These are phyloP conservation scores for Leptonema lineaticorne DNA, from an alignment of 1,140 invertebrate species.

Conservation along the genomic window DNA sequence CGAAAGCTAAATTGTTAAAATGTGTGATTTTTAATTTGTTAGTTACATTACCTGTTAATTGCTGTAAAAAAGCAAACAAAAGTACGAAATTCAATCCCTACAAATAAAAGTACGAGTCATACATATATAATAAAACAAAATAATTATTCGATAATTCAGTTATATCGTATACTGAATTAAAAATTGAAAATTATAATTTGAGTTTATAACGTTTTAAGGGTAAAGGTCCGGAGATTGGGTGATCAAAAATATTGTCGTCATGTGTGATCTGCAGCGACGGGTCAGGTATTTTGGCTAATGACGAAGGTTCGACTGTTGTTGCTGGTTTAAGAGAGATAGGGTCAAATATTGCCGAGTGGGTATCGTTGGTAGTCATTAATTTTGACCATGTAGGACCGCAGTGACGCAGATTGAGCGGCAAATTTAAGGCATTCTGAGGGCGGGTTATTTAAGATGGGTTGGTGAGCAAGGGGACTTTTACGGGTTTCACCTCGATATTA, in stretches of 20 bases:
- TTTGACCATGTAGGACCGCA: no score
- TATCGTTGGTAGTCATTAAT: no score
- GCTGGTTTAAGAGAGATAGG: conserved; percentile 37
- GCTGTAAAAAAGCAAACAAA: not conserved
- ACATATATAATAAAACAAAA: no score
- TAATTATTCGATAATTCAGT: no score
- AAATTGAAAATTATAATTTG: not conserved
- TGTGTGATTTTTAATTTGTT: not conserved
- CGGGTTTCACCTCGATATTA: no score
- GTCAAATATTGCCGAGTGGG: no score
- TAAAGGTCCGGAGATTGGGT: not conserved
- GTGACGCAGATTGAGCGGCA: no score
- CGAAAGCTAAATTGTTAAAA: not conserved
- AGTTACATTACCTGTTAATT: conserved; percentile 18
- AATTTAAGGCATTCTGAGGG: no score
- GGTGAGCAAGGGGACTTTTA: no score
- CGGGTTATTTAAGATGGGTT: no score
- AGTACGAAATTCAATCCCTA: not conserved
- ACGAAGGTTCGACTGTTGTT: conserved; percentile 45
- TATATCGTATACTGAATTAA: not conserved
- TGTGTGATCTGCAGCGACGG: conserved; percentile 15
- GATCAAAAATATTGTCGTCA: not conserved
- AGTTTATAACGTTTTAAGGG: not conserved
- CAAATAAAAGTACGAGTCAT: no score
- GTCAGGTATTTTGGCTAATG: conserved; percentile 42